A percentile compares a stretch with the other conserved stretches of the same genome.
These are phyloP conservation scores for Halichoerus grypus DNA, from an alignment of 2,113 vertebrate species.

Conservation along the genomic window DNA sequence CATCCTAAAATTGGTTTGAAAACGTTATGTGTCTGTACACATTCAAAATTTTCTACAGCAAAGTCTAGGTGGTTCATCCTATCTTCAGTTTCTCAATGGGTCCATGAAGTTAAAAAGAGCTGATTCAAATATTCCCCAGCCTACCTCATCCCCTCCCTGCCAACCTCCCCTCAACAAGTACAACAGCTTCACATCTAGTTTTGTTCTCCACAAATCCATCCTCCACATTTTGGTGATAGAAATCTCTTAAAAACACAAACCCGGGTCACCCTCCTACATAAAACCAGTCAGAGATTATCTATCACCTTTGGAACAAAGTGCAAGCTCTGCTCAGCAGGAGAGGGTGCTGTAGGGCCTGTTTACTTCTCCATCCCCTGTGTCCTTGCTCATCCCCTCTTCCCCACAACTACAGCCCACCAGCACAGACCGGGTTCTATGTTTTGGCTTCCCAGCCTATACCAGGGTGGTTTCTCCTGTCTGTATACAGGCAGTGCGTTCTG, in stretches of 20 bases:
- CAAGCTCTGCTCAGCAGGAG: background rate
- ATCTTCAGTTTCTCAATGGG: background rate
- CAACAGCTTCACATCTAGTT: background rate
- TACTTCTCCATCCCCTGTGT: background rate
- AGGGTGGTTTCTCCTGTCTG: background rate
- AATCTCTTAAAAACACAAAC: constrained; percentile 33
- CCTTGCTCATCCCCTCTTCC: background rate
- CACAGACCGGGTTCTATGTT: background rate
- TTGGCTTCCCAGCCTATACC: background rate
- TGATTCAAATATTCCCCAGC: constrained; percentile 12
- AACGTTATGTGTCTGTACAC: background rate
- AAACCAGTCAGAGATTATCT: background rate
- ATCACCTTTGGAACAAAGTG: background rate
- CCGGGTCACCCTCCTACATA: background rate
- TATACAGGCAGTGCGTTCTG: background rate
- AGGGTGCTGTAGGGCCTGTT: background rate
- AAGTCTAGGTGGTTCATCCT: background rate
- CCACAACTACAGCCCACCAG: background rate
- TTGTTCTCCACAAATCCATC: background rate
- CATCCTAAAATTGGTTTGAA: background rate
- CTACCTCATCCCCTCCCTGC: background rate
- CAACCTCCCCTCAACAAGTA: background rate
- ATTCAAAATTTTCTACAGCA: background rate
- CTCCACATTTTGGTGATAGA: background rate
- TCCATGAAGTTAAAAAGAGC: background rate